Base-by-base conservation (phyloP, 2,888 invertebrate genomes). In the Ischnus inquisitorius region DNA sequence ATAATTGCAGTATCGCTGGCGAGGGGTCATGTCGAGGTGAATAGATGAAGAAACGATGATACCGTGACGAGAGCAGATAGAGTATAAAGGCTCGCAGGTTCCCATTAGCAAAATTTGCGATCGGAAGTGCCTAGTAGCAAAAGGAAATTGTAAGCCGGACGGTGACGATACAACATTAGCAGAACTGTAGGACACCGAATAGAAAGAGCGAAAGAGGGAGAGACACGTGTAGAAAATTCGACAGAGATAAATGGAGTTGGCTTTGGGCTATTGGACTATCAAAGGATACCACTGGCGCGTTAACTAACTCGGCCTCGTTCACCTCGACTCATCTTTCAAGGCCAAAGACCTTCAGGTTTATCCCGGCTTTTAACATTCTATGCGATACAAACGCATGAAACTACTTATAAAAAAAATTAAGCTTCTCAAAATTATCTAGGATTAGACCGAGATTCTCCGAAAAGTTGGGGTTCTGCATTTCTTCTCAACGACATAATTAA, bases 1-100 rank as follows among this genome's bases (percentile, higher is more conserved):
- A 86, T 82, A 86, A 84, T 84, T 80, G 67, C 77, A 65, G 60
- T 54, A 79, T 83, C 67, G 79, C 68, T 82, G 39, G 41, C 10
- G 68, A 39, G 10, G 14, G 10, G n/a, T n/a, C n/a, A 54, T 57
- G 43, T 39, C 8, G 43, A 25, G 16, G 10, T n/a, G 25, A 25
- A 57, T 39, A 72, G 60, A 57, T 25, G 57, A 57, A 22, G 22
- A 57, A 25, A 22, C 19, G 3, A 22, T 8, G 43, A 46, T 19
- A 25, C 19, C 62, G 65, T 6, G 69, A 64, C 19, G 39, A 39
- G 19, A 39, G 16, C 14, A 8, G 39, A 12, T 39, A 22, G 64
- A 57, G 39, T 54, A 8, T 4, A 12, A 12, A 16, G 4, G 28
- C 28, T n/a, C n/a, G n/a, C n/a, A n/a, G n/a, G n/a, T n/a, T n/a